Evolutionary conservation across 2,797 vertebrate genomes (phyloP), one percentile per base, ranked within the genome.

Genomic region (Cyclura pinguis): DNA sequence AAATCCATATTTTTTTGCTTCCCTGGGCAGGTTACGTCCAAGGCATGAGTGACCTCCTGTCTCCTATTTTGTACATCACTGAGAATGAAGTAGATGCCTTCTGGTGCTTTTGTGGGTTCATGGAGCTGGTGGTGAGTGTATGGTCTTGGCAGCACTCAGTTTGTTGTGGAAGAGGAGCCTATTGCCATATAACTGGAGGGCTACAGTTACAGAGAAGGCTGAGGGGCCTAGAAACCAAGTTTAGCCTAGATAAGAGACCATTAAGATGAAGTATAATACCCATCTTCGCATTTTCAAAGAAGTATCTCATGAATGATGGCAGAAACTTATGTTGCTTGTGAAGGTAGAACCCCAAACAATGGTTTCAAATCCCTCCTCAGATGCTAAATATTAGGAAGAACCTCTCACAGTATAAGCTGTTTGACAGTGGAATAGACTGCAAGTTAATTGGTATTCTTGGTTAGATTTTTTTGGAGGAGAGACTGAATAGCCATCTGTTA

Each of bases 51-150:
- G 98, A 99, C 57, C 98, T 99, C 1, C 98, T 99, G 32, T 96
- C 98, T 24, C 98, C 98, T 0, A 96, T 99, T 88, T 98, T 99
- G 82, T 99, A 98, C 38, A 96, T 99, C 92, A 98, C 98, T 1
- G 98, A 98, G 97, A 99, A 98, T 0, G 98, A 99, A 96, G 98
- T 99, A 92, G 98, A 99, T 47, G 98, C 98, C 4, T 99, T 99
- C 97, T 99, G 98, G 98, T 99, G 98, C 96, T 98, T 99, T 94
- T 98, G 97, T 0, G 98, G 98, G 91, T 98, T 98, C 96, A 99
- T 99, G 98, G 98, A 98, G 92, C 96, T 98, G 0, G 95, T 99
- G 98, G 98, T 99, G 12, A 97, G 97, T 12, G 24, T n/a, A 18
- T 2, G 6, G 67, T 4, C 27, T 27, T 47, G 83, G 64, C 50